Evolutionary conservation across 2,888 invertebrate genomes (phyloP).

Genomic region (Drosophila fungiperda): DNA sequence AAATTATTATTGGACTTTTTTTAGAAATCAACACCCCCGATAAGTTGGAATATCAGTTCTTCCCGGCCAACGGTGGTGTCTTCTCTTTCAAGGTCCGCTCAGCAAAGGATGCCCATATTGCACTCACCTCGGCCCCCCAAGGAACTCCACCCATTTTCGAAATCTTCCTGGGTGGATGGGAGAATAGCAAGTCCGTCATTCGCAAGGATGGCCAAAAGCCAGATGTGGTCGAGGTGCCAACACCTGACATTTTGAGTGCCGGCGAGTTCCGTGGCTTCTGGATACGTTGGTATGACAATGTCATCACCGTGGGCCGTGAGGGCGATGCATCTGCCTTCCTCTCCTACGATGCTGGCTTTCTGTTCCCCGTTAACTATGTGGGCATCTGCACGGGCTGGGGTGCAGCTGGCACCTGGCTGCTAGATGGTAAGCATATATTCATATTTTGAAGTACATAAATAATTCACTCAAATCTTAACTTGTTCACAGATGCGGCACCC

Average conservation of each 20-base stretch:
- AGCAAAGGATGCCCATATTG: conserved; percentile 93
- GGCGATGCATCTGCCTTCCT: conserved; percentile 90
- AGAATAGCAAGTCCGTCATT: conserved; percentile 93
- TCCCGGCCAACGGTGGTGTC: conserved; percentile 89
- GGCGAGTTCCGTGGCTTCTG: conserved; percentile 94
- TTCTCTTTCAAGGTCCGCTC: conserved; percentile 92
- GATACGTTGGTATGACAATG: conserved; percentile 91
- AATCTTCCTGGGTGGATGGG: conserved; percentile 95
- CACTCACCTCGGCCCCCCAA: conserved; percentile 89
- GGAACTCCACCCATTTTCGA: conserved; percentile 93
- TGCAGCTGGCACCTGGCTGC: conserved; percentile 91
- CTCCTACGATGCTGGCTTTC: conserved; percentile 89
- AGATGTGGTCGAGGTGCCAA: conserved; percentile 89
- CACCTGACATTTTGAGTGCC: conserved; percentile 89
- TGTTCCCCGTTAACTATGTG: conserved; percentile 90
- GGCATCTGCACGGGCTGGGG: conserved; percentile 96
- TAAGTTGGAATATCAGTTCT: conserved; percentile 93
- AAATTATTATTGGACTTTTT: not conserved
- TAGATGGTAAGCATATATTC: conserved; percentile 88
- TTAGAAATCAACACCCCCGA: conserved; percentile 91
- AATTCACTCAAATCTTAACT: not conserved
- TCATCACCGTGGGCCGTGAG: conserved; percentile 90
- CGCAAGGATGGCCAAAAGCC: conserved; percentile 92
- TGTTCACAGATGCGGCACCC: conserved; percentile 69
- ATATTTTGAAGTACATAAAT: not conserved